A percentile compares a stretch with the other conserved stretches of the same genome.
Evolutionary conservation across 2,113 vertebrate genomes (phyloP).

Genomic region (Myrmophylax atrothorax): DNA sequence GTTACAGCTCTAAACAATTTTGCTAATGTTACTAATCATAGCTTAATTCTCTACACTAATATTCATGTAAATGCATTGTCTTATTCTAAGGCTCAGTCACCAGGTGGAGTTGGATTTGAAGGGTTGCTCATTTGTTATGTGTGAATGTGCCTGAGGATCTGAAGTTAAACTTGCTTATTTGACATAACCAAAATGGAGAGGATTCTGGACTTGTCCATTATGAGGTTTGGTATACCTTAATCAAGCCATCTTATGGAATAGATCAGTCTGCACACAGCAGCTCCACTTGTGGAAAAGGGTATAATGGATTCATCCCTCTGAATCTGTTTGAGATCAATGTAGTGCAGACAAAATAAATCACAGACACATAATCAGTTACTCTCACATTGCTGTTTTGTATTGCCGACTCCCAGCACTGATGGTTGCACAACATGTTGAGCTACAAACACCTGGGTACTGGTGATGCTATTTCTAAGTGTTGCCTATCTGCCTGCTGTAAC

Average conservation of each 20-base stretch:
- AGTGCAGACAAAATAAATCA: not conserved
- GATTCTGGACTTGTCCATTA: not conserved
- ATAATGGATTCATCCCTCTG: not conserved
- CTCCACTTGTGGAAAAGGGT: not conserved
- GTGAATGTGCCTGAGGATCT: not conserved
- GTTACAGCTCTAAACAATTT: not conserved
- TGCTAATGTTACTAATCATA: not conserved
- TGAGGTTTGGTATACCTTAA: not conserved
- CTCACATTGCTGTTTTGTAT: not conserved
- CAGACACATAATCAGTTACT: not conserved
- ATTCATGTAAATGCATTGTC: not conserved
- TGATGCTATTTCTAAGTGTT: not conserved
- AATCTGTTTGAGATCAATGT: not conserved
- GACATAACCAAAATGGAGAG: not conserved
- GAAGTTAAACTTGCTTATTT: not conserved
- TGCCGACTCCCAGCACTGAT: not conserved
- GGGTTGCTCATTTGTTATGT: not conserved
- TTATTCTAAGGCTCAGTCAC: not conserved
- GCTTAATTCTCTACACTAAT: not conserved
- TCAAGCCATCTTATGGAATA: not conserved
- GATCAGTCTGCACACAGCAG: not conserved
- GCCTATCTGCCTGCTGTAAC: not conserved
- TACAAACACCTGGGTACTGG: not conserved
- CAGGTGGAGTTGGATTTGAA: not conserved
- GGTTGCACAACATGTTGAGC: not conserved